phyloP scores from a whole-genome alignment of 2,797 vertebrate genomes.

The Hypotaenidia okinawae region DNA sequence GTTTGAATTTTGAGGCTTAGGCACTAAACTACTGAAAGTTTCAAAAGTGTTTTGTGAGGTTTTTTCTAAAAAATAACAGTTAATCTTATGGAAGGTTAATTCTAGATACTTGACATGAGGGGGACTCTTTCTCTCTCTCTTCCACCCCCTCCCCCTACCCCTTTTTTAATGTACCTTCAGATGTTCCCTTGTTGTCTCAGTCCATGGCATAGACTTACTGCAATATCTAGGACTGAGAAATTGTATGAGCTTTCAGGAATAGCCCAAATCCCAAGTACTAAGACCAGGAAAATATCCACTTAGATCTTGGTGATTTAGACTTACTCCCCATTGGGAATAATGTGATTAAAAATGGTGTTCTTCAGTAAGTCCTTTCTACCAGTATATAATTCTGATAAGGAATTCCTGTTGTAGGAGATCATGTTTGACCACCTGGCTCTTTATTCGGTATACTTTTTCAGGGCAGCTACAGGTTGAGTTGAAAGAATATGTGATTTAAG shows the following conservation, averaged over 20 bases:
- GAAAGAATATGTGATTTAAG: neutral
- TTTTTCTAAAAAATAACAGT: neutral
- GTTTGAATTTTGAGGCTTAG: neutral
- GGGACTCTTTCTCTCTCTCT: neutral
- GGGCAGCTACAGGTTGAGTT: neutral
- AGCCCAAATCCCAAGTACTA: neutral
- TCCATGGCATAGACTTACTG: neutral
- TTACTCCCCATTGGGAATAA: neutral
- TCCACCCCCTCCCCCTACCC: no score
- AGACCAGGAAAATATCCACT: neutral
- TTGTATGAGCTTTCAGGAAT: neutral
- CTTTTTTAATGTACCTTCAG: neutral
- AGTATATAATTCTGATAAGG: neutral
- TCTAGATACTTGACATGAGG: neutral
- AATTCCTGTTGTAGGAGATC: neutral
- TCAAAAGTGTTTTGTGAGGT: neutral
- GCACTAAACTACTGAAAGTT: neutral
- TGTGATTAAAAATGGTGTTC: neutral
- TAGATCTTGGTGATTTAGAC: neutral
- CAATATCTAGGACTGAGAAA: neutral
- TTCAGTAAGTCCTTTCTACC: neutral
- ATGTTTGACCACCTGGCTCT: neutral
- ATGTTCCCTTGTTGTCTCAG: neutral
- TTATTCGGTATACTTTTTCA: neutral
- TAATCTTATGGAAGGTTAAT: neutral